Base-by-base conservation (phyloP, 2,797 vertebrate genomes). In the Holocentrus rufus region DNA sequence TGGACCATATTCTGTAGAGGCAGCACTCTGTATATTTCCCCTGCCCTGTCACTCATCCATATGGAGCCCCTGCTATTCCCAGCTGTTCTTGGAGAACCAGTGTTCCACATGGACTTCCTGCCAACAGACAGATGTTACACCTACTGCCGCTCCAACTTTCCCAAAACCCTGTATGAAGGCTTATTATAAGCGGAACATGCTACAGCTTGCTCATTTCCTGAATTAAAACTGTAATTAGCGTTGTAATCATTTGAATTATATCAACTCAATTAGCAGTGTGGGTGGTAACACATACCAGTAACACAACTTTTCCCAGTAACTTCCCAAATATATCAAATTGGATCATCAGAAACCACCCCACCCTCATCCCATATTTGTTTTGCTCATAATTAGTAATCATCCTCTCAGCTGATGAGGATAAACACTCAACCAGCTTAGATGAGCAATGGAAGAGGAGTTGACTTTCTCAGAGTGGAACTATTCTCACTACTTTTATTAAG, bases 1-100 rank as follows among this genome's bases (percentile, higher is more conserved):
- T 0, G 22, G 44, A 44, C 34, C 44, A 50, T 65, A 63, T 83
- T 82, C 61, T 87, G 87, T 83, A 77, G 72, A 81, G 73, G 71
- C 80, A 85, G 81, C 85, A 80, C 56, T 87, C 53, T 77, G 65
- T 61, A 69, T 18, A 23, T 77, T 82, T 86, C 80, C 80, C 81
- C 85, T 86, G 66, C 25, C 72, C 76, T 85, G 87, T 82, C 89
- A 87, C 63, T 89, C 85, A 89, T 82, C 81, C 80, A 86, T 76
- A 80, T 64, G 73, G 81, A 83, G 77, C 39, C 47, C 71, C 85
- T 67, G 81, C 64, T 83, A 81, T 81, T 85, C 73, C 88, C 90
- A 91, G 84, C 86, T 91, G 89, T 82, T 91, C 76, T 66, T 55
- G 54, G 55, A 68, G 56, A 85, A 69, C 62, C 65, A 27, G 61